Conservation (phyloP, 2,113 vertebrate species). For the Podilymbus podiceps region DNA sequence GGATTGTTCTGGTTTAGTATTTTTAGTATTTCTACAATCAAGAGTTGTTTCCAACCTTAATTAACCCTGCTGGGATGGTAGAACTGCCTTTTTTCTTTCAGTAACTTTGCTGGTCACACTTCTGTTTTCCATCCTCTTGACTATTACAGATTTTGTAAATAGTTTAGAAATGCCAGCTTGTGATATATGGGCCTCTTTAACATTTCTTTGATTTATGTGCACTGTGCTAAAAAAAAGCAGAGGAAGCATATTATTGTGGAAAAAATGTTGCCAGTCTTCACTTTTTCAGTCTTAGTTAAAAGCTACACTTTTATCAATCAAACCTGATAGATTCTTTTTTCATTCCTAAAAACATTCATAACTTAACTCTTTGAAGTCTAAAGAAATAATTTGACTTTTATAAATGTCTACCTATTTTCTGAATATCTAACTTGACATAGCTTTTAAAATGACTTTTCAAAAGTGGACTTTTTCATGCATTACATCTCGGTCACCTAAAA, state of each 20-base stretch:
- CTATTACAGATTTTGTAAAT: constrained; percentile 76
- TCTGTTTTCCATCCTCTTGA: constrained; percentile 60
- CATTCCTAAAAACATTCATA: constrained; percentile 44
- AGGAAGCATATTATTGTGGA: constrained; percentile 82
- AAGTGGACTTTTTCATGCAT: not conserved
- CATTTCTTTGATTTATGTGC: constrained; percentile 85
- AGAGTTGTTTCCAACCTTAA: constrained; percentile 72
- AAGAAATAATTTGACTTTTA: not conserved
- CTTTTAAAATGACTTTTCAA: not conserved
- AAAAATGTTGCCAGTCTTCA: constrained; percentile 75
- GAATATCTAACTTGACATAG: not conserved
- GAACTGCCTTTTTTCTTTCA: constrained; percentile 45
- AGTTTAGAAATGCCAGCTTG: constrained; percentile 80
- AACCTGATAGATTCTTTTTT: constrained; percentile 70
- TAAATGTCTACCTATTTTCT: not conserved
- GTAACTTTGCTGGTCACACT: constrained; percentile 51
- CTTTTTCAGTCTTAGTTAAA: constrained; percentile 71
- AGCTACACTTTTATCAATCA: constrained; percentile 80
- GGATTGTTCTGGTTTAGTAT: constrained; percentile 71
- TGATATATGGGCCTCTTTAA: constrained; percentile 82
- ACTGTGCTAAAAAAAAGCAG: constrained; percentile 76
- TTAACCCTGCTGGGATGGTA: constrained; percentile 68
- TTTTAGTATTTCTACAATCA: constrained; percentile 45
- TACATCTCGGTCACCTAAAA: not conserved
- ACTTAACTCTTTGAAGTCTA: constrained; percentile 70